Base-by-base conservation (phyloP, 2,888 invertebrate genomes). In the Hydrotaea diabolus region DNA sequence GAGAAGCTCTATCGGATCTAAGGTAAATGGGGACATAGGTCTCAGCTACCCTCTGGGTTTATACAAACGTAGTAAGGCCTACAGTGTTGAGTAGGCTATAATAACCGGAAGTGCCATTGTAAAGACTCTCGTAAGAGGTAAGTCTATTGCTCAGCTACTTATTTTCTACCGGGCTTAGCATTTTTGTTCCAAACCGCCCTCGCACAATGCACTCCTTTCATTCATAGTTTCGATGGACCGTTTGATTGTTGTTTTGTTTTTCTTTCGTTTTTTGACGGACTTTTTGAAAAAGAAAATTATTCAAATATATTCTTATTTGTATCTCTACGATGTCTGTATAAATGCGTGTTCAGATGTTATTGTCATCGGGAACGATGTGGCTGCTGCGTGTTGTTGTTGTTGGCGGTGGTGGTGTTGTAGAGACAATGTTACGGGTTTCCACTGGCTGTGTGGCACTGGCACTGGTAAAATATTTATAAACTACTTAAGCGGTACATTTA, bases 401-500 rank as follows among this genome's bases (percentile, higher is more conserved):
- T 55, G 26, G 15, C 26, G 23, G 17, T 59, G 26, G 17, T 59
- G 55, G 17, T 55, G 11, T 19, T 55, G 55, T 7, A 49, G 59
- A 59, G 26, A 13, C 59, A 15, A 4, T 11, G 59, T 23, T 55
- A 23, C 23, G 55, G 55, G 55, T 55, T 55, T 55, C 19, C 55
- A 55, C 55, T 13, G 43, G 43, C 43, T 43, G 43, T 43, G 43
- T 43, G 43, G 53, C 53, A 53, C 21, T 19, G 23, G 23, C 59
- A 59, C 59, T 59, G 59, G 59, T 59, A 59, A 26, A 59, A 59
- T 59, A 59, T 59, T 59, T 59, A 66, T 66, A 74, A 80, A 80
- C 80, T 74, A 74, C 74, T 80, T 80, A 59, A 80, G 75, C 80
- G 80, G 69, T 75, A 59, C 23, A 80, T 69, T 75, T 80, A 75